Conservation (phyloP, 2,888 invertebrate genomes). For the Netelia virgata region DNA sequence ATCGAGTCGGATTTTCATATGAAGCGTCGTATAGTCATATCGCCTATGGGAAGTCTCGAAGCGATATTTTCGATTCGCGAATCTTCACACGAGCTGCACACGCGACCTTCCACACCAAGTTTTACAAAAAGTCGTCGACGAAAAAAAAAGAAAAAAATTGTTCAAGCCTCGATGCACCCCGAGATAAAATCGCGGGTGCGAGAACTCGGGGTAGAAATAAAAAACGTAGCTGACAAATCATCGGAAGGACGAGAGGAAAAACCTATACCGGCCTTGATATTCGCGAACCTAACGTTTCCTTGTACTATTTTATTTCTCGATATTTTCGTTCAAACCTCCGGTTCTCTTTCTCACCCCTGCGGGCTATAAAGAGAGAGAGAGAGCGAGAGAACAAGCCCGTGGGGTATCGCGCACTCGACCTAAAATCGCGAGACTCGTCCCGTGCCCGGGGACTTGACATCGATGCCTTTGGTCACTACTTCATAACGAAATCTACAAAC, state of each 20-base stretch:
- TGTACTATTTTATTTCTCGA: constrained; percentile 44
- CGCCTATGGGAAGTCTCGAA: too few relatives aligned
- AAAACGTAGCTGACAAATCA: not conserved
- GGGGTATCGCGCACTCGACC: constrained; percentile 34
- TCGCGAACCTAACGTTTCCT: constrained; percentile 34
- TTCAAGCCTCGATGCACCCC: constrained; percentile 29
- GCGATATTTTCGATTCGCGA: constrained; percentile 55
- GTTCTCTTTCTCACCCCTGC: not conserved
- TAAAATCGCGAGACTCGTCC: constrained; percentile 34
- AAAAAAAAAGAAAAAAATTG: constrained; percentile 16
- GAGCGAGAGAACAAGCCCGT: not conserved
- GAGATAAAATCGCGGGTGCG: constrained; percentile 21
- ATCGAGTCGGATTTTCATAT: constrained; percentile 24
- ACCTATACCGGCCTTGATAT: constrained; percentile 40
- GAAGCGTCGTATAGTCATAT: not conserved
- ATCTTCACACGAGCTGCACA: constrained; percentile 38
- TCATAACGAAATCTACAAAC: constrained; percentile 31
- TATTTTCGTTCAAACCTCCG: not conserved
- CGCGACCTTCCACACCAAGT: constrained; percentile 5
- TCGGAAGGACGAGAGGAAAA: constrained; percentile 17
- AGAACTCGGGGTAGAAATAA: constrained; percentile 1
- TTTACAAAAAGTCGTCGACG: constrained; percentile 3
- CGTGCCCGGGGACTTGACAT: constrained; percentile 50
- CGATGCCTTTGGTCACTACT: constrained; percentile 39
- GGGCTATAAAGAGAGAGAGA: not conserved